These are phyloP conservation scores for Cremastinae sp. DNA, from an alignment of 2,888 invertebrate species.

Conservation along the genomic window DNA sequence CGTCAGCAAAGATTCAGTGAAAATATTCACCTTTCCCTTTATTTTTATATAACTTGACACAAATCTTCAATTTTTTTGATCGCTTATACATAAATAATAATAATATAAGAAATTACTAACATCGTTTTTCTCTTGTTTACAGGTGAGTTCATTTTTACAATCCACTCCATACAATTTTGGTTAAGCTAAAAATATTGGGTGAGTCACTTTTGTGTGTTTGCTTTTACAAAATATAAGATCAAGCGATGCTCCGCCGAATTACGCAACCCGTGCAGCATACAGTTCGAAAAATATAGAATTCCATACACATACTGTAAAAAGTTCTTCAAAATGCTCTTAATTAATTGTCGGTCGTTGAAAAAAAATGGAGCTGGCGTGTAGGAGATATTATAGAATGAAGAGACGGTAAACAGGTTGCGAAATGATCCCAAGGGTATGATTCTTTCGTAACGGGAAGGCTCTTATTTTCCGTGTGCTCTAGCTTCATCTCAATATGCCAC, in stretches of 20 bases:
- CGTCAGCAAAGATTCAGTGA: conserved; percentile 57
- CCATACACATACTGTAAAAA: conserved; percentile 15
- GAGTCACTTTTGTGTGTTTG: conserved; percentile 7
- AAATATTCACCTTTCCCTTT: conserved; percentile 42
- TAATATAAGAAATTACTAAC: background rate
- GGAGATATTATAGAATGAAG: conserved; percentile 47
- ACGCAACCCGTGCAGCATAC: too few relatives aligned
- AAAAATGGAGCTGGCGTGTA: conserved; percentile 33
- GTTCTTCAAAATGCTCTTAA: conserved; percentile 24
- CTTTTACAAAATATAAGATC: background rate
- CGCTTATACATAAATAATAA: background rate
- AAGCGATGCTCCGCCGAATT: background rate
- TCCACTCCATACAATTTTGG: background rate
- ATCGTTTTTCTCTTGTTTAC: conserved; percentile 22
- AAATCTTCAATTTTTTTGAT: too few relatives aligned
- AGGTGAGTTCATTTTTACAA: conserved; percentile 40
- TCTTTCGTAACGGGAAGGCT: conserved; percentile 48
- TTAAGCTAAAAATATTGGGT: conserved; percentile 6
- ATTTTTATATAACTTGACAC: conserved; percentile 58
- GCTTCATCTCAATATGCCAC: conserved; percentile 62
- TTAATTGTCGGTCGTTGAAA: conserved; percentile 32
- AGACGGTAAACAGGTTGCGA: conserved; percentile 55
- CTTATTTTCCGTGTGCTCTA: conserved; percentile 37
- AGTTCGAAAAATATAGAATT: background rate
- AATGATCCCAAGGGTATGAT: conserved; percentile 58